Percentiles rank a stretch among this genome's conserved stretches.
Conservation (phyloP, 2,888 invertebrate species). For the Rugalucina vietnamica region DNA sequence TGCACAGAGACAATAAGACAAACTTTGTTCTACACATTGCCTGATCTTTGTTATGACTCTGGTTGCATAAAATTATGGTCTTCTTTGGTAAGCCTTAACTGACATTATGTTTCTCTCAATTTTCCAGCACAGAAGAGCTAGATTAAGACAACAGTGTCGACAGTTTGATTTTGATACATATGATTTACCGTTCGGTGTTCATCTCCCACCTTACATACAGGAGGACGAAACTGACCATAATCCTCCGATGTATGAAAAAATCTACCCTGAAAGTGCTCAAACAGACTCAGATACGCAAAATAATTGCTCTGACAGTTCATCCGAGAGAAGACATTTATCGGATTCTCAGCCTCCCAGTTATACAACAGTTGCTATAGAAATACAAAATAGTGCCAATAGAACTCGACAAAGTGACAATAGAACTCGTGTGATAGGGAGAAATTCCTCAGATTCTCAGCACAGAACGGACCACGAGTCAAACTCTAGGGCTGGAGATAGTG, state of each 20-base stretch:
- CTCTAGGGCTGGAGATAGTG: background rate
- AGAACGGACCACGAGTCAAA: slow-evolving; percentile 28
- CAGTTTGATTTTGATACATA: slow-evolving; percentile 71
- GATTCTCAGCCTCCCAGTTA: slow-evolving; percentile 13
- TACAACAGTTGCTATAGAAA: slow-evolving; percentile 18
- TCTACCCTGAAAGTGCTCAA: slow-evolving; percentile 56
- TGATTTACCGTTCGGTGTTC: slow-evolving; percentile 74
- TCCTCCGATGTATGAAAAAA: slow-evolving; percentile 72
- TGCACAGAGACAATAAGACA: too few relatives aligned
- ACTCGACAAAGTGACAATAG: background rate
- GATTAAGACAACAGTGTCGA: slow-evolving; percentile 36
- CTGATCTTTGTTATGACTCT: too few relatives aligned
- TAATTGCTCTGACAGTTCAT: background rate
- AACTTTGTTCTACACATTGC: too few relatives aligned
- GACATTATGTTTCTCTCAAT: too few relatives aligned
- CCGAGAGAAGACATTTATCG: background rate
- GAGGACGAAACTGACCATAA: slow-evolving; percentile 69
- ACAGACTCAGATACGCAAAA: slow-evolving; percentile 18
- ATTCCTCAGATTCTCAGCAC: slow-evolving; percentile 10
- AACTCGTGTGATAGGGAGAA: background rate
- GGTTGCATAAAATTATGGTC: too few relatives aligned
- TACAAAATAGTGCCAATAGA: background rate
- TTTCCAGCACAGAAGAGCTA: slow-evolving; percentile 44
- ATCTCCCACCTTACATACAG: slow-evolving; percentile 73
- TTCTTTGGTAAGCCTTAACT: too few relatives aligned